Evolutionary conservation across 1,140 invertebrate genomes (phyloP).

Genomic region (Polypedilum pembai): DNA sequence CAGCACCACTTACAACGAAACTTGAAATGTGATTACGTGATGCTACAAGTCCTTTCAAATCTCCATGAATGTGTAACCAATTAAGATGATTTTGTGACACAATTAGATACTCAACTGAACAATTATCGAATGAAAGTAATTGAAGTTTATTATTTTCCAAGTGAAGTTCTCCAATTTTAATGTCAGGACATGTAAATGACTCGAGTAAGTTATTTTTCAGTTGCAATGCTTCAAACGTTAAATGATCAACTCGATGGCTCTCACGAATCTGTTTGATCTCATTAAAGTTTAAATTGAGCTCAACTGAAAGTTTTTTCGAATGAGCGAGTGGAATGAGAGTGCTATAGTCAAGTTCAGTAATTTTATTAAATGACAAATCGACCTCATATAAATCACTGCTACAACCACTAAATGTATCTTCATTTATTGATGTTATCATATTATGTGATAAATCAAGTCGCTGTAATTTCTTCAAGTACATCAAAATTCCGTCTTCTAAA

Average conservation of each 20-base stretch:
- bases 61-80: neutral
- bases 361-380: neutral
- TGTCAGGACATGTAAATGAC: neutral
- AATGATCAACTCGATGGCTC: neutral
- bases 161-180: neutral
- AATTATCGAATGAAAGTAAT: neutral
- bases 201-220: neutral
- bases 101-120: neutral
- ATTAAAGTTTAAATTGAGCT: neutral
- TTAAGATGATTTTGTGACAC: neutral
- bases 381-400: constrained; percentile 5
- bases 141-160: neutral
- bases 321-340: neutral
- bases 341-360: neutral
- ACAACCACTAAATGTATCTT: neutral
- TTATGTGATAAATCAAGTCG: constrained; percentile 1
- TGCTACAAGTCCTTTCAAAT: neutral
- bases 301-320: neutral
- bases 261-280: neutral
- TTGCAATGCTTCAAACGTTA: neutral
- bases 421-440: neutral
- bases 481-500: neutral
- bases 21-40: neutral
- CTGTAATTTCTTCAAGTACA: neutral
- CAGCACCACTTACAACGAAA: neutral